Evolutionary conservation across 2,888 invertebrate genomes (phyloP), one percentile per base, ranked within the genome.

Genomic region (Metellina segmentata): DNA sequence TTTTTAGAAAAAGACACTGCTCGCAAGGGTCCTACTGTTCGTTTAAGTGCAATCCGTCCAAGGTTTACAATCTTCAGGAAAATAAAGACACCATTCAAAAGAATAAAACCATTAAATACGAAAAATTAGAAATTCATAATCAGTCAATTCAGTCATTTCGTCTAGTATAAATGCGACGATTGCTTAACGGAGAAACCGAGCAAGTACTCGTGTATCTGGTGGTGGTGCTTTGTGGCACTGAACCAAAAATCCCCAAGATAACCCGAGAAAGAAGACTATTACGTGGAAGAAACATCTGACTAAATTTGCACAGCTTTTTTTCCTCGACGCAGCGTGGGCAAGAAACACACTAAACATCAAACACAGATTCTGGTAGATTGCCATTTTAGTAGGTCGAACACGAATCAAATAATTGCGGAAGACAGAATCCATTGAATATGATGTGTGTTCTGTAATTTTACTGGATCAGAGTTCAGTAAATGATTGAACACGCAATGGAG

Each of bases 301-400:
- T 1, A 51, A 11, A 51, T 83, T 83, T 83, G 83, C n/a, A 83
- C 83, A 83, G 83, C 83, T 83, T 72, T 82, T 20, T 77, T 51
- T 51, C 49, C 53, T 20, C 53, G 20, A 52, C 13, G 16, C 61
- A 52, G 61, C 61, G 61, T 61, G 61, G 61, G 61, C 61, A 34
- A 34, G 34, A 4, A 34, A 34, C 34, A 16, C 61, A 61, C 61
- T 11, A 11, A 9, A 16, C n/a, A n/a, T n/a, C n/a, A n/a, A n/a
- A n/a, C n/a, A n/a, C 16, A 61, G 61, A 61, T 61, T 16, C 61
- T 11, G 16, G 16, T 61, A 61, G 11, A 61, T 16, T 16, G 61
- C 61, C 61, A 9, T 20, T 79, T 79, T 34, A 79, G 79, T 61
- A 78, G 78, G 78, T 78, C 78, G 78, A 52, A 19, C 78, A 78